phyloP scores from a whole-genome alignment of 1,140 invertebrate genomes.

The Drosophila lacertosa region DNA sequence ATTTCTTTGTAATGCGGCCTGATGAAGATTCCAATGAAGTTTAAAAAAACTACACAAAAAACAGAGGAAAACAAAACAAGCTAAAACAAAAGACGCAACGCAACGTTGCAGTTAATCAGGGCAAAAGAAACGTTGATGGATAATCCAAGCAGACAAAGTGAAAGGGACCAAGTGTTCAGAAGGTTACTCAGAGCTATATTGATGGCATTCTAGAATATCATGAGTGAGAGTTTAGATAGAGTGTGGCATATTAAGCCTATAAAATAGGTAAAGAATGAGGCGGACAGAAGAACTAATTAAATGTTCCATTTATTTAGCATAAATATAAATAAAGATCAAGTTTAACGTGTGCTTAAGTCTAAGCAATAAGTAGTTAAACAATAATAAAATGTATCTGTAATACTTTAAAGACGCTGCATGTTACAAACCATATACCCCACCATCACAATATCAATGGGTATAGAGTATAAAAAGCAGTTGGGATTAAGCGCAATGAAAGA shows the following conservation, averaged over 20 bases:
- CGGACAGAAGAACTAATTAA: background rate
- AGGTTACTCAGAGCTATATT: conserved; percentile 1
- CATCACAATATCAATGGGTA: background rate
- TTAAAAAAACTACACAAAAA: conserved; percentile 5
- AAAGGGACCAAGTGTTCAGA: conserved; percentile 13
- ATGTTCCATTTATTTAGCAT: too few species aligned
- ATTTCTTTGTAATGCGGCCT: conserved; percentile 56
- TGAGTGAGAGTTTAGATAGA: background rate
- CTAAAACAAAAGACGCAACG: background rate
- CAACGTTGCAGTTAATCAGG: conserved; percentile 12
- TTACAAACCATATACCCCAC: background rate
- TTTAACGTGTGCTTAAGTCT: too few species aligned
- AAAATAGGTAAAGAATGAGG: background rate
- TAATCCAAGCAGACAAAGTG: conserved; percentile 21
- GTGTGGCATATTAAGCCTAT: background rate
- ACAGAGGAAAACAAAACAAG: background rate
- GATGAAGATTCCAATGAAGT: conserved; percentile 44
- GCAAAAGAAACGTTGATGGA: conserved; percentile 11
- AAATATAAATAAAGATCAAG: too few species aligned
- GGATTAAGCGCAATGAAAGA: conserved; percentile 20
- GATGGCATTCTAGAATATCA: conserved; percentile 10
- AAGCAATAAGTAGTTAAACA: too few species aligned
- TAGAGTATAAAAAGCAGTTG: background rate
- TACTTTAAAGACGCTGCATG: too few species aligned
- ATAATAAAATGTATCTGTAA: too few species aligned